Base-by-base conservation (phyloP, 2,113 vertebrate genomes). In the Phrynosoma platyrhinos region DNA sequence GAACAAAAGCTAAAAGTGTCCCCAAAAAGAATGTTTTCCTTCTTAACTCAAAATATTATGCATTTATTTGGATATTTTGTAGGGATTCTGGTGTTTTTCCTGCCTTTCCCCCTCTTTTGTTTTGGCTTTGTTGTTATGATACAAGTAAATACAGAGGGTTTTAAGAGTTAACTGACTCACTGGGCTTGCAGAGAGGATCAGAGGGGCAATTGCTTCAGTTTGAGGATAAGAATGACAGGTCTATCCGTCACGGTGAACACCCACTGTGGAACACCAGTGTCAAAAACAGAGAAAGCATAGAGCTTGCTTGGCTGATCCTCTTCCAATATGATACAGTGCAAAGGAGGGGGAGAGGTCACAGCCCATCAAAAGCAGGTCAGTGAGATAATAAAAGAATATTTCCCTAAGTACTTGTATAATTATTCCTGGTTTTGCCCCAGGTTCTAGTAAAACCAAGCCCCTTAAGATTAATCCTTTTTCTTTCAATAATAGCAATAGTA, bases 401-500 rank as follows among this genome's bases (percentile, higher is more conserved):
- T 86, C 83, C 0, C 83, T 0, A 62, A 90, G 86, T 77, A 80
- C 55, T 58, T 71, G 1, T 40, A 84, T 87, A 91, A 87, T 91
- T 92, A 86, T 76, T 36, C 21, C 53, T 58, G 66, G 89, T 92
- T 93, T 47, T 87, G 8, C 78, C 83, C 72, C 79, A 91, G 74
- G 72, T 1, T 36, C 86, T 80, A 62, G 90, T 85, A 90, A 62
- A 10, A 77, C 87, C 84, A 58, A 85, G 66, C 80, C 4, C 53
- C 66, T 80, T 20, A 85, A 90, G 92, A 95, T 95, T 95, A 94
- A 90, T 87, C 52, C 66, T 76, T 88, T 78, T 91, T 92, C 87
- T 9, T 82, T 14, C 9, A 3, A 82, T 68, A 91, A 90, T 94
- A 94, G 92, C 91, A 92, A 94, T 93, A 94, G 92, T 94, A 91